phyloP scores from a whole-genome alignment of 1,140 invertebrate genomes.

The Andrena cerasifolii region DNA sequence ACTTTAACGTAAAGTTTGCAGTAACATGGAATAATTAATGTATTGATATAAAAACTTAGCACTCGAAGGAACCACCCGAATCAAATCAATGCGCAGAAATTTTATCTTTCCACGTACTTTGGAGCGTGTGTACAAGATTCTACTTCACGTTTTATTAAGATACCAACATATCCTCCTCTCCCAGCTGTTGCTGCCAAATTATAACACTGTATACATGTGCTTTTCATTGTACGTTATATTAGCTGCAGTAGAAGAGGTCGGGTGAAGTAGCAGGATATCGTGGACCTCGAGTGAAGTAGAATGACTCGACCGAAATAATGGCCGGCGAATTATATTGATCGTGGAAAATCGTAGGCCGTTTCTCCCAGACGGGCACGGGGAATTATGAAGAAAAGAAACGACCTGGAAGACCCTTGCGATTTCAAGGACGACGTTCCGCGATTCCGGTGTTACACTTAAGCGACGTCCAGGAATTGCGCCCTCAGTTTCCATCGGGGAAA shows the following conservation, averaged over 20 bases:
- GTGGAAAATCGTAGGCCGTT: background rate
- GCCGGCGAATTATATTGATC: constrained; percentile 25
- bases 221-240: constrained; percentile 19
- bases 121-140: too few relatives aligned
- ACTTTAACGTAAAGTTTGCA: too few relatives aligned
- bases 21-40: too few relatives aligned
- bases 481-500: constrained; percentile 18
- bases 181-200: too few relatives aligned
- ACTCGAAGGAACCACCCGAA: too few relatives aligned
- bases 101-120: too few relatives aligned
- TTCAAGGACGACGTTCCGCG: background rate
- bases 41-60: too few relatives aligned
- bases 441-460: background rate
- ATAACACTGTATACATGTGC: too few relatives aligned
- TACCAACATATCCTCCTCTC: too few relatives aligned
- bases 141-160: too few relatives aligned
- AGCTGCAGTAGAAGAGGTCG: background rate
- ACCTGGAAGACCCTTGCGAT: background rate
- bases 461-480: constrained; percentile 20
- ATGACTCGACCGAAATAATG: background rate
- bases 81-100: too few relatives aligned
- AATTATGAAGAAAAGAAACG: background rate
- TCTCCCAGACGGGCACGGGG: background rate
- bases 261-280: background rate
- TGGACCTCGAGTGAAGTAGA: background rate